Evolutionary conservation across 2,888 invertebrate species (phyloP).

Genomic region (Escarpia spicata): DNA sequence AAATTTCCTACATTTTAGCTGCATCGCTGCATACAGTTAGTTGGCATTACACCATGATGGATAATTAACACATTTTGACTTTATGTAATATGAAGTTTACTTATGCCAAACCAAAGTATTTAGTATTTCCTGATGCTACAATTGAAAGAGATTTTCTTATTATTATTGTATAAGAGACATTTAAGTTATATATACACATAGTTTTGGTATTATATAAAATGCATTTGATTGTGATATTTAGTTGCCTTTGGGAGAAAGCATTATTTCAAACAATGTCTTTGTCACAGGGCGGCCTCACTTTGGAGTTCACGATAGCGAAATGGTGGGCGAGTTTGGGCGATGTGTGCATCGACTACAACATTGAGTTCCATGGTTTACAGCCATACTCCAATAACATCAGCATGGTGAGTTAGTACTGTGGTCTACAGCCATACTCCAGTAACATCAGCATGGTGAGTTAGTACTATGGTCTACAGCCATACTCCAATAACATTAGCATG

Average conservation of each 20-base stretch:
- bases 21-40: background rate
- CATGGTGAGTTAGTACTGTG: conserved; percentile 67
- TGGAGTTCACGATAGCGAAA: conserved; percentile 91
- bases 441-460: no score
- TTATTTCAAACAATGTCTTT: background rate
- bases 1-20: background rate
- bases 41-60: background rate
- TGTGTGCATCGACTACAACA: conserved; percentile 62
- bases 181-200: no score
- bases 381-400: conserved; percentile 73
- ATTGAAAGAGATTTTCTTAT: background rate
- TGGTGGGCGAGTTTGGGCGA: conserved; percentile 94
- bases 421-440: no score
- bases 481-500: no score
- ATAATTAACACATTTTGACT: background rate
- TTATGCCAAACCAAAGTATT: background rate
- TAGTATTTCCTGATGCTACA: background rate
- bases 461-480: no score
- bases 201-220: background rate
- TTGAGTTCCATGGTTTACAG: conserved; percentile 85
- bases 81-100: background rate
- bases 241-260: background rate
- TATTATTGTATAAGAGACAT: background rate
- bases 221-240: background rate
- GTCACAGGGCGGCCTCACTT: conserved; percentile 66